phyloP scores from a whole-genome alignment of 1,140 invertebrate species.

The Drosophila sp. region DNA sequence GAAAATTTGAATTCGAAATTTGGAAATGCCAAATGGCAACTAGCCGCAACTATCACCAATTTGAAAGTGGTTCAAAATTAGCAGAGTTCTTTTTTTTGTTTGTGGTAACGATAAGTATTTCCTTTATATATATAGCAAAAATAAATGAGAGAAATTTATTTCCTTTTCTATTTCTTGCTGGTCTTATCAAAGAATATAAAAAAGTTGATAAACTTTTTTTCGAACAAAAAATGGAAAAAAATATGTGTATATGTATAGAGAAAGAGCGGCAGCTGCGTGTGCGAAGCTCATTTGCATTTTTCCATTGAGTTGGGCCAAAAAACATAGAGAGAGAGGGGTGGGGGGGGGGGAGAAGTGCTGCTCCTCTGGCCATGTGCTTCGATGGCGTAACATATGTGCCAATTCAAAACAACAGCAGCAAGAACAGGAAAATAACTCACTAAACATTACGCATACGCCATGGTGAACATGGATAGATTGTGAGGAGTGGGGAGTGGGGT shows the following conservation, averaged over 20 bases:
- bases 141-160: too few species aligned
- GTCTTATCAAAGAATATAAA: conserved; percentile 2
- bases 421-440: conserved; percentile 33
- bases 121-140: too few species aligned
- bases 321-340: not conserved
- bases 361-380: conserved; percentile 22
- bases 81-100: too few species aligned
- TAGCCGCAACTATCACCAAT: too few species aligned
- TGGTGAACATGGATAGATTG: conserved; percentile 12
- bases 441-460: conserved; percentile 42
- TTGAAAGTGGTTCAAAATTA: too few species aligned
- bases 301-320: conserved; percentile 23
- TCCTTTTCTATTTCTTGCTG: not conserved
- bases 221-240: not conserved
- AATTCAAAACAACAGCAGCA: conserved; percentile 23
- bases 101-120: too few species aligned
- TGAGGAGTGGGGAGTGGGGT: not conserved
- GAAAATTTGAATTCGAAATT: too few species aligned
- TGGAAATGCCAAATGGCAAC: too few species aligned
- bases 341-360: not conserved
- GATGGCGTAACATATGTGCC: conserved; percentile 45
- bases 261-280: conserved; percentile 46
- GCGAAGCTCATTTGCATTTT: conserved; percentile 68
- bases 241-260: not conserved
- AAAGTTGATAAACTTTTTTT: conserved; percentile 9